These are phyloP conservation scores for Orthosia incerta DNA, from an alignment of 2,888 invertebrate species.

Conservation along the genomic window DNA sequence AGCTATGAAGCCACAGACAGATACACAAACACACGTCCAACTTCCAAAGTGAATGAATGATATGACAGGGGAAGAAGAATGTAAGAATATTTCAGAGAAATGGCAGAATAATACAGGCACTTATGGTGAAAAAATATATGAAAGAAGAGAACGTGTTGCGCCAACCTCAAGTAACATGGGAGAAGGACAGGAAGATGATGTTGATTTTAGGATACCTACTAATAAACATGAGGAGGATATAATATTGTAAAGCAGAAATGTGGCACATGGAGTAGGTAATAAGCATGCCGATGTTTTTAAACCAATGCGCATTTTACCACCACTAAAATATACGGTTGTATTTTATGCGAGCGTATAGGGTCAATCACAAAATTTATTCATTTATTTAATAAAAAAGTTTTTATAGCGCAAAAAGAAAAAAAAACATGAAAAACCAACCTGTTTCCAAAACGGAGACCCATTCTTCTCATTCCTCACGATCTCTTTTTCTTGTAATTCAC, in stretches of 20 bases:
- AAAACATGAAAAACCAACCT: conserved; percentile 53
- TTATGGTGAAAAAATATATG: neutral
- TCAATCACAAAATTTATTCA: too few relatives aligned
- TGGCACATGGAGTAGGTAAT: neutral
- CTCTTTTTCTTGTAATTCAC: conserved; percentile 53
- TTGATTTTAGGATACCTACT: neutral
- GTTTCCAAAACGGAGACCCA: conserved; percentile 71
- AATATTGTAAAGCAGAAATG: neutral
- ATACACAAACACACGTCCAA: too few relatives aligned
- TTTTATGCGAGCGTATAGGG: too few relatives aligned
- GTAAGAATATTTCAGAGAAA: too few relatives aligned
- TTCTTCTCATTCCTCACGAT: conserved; percentile 37
- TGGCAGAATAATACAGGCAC: too few relatives aligned
- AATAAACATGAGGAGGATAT: neutral
- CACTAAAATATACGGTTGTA: too few relatives aligned
- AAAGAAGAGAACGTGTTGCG: neutral
- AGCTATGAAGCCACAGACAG: too few relatives aligned
- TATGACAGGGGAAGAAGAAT: neutral
- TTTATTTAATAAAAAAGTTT: too few relatives aligned
- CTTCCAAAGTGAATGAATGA: neutral
- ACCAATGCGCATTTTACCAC: too few relatives aligned
- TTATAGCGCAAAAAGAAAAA: neutral
- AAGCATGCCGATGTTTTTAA: neutral
- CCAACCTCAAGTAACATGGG: neutral
- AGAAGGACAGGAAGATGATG: neutral